Percentiles rank a stretch among this genome's conserved stretches.
Conservation (phyloP, 1,140 invertebrate genomes). For the Cherax quadricarinatus region DNA sequence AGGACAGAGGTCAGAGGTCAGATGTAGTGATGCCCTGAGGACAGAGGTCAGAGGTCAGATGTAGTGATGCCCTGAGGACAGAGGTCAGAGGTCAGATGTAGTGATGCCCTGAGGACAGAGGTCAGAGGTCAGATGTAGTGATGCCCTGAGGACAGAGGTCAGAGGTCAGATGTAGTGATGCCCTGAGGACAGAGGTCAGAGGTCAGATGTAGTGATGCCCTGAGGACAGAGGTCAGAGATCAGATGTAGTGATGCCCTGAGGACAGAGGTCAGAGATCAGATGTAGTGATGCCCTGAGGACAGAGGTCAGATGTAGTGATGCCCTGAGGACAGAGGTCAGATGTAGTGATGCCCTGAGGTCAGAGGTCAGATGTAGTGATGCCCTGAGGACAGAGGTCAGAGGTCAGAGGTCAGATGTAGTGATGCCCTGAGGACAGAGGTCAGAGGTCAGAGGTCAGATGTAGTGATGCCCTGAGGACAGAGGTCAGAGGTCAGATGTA, state of each 20-base stretch:
- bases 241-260: slow-evolving; percentile 74
- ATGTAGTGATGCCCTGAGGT: too few relatives aligned
- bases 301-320: too few relatives aligned
- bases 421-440: slow-evolving; percentile 75
- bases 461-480: slow-evolving; percentile 75
- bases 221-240: background rate
- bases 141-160: slow-evolving; percentile 75
- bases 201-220: slow-evolving; percentile 74
- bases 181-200: slow-evolving; percentile 69
- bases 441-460: too few relatives aligned
- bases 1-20: background rate
- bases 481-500: background rate
- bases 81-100: background rate
- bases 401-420: too few relatives aligned
- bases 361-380: slow-evolving; percentile 71
- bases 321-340: slow-evolving; percentile 71
- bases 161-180: slow-evolving; percentile 70
- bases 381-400: slow-evolving; percentile 70
- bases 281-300: too few relatives aligned
- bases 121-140: background rate
- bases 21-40: slow-evolving; percentile 74
- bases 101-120: slow-evolving; percentile 75
- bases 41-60: background rate
- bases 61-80: slow-evolving; percentile 75
- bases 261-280: background rate